Percentiles rank a stretch among this genome's conserved stretches.
Evolutionary conservation across 2,888 invertebrate genomes (phyloP).

Genomic region (Drymonia ruficornis): DNA sequence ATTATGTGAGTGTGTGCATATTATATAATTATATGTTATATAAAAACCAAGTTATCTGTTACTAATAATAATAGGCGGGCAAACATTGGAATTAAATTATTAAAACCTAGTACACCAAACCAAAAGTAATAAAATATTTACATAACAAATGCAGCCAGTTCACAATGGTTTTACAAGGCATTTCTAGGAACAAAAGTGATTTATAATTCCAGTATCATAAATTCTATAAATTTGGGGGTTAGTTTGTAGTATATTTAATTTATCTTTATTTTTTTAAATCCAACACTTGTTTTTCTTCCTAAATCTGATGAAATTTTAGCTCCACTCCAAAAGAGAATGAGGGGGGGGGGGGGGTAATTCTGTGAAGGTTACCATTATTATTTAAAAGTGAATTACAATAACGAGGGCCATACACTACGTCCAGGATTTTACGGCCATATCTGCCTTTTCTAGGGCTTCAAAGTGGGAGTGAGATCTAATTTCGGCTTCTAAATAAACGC

Average conservation of each 20-base stretch:
- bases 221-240: too few species aligned
- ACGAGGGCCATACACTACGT: background rate
- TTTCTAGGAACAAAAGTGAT: background rate
- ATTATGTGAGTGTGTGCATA: background rate
- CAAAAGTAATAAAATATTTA: constrained; percentile 23
- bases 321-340: too few species aligned
- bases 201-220: too few species aligned
- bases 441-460: background rate
- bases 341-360: too few species aligned
- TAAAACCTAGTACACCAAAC: constrained; percentile 24
- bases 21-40: background rate
- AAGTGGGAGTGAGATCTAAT: background rate
- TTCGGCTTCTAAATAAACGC: background rate
- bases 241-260: background rate
- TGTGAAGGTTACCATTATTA: background rate
- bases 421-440: background rate
- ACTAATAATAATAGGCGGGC: constrained; percentile 42
- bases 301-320: too few species aligned
- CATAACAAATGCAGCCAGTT: constrained; percentile 15
- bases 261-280: background rate
- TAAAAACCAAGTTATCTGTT: background rate
- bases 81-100: constrained; percentile 45
- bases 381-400: too few species aligned
- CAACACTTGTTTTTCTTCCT: too few species aligned
- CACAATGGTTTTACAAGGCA: too few species aligned